Evolutionary conservation across 2,113 vertebrate species (phyloP).

Genomic region (Miniopterus natalensis): DNA sequence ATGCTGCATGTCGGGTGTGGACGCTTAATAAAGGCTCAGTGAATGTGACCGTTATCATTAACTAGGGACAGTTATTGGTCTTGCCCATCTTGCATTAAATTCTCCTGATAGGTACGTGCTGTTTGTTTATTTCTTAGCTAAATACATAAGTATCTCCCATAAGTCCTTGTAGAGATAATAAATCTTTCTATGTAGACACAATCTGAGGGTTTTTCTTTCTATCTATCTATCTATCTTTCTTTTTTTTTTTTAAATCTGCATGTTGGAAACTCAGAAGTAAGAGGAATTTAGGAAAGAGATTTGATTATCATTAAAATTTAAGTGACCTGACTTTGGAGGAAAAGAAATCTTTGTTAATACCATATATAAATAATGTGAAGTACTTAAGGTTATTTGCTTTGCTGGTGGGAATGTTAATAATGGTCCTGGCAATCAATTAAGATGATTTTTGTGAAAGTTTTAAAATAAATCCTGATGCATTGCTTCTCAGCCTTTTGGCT

Average conservation of each 20-base stretch:
- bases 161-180: not conserved
- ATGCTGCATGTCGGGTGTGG: not conserved
- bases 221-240: not conserved
- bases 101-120: not conserved
- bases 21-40: not conserved
- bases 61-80: not conserved
- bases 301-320: conserved; percentile 50
- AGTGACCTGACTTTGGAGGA: not conserved
- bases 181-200: not conserved
- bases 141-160: not conserved
- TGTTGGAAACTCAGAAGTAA: conserved; percentile 24
- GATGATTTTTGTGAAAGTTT: conserved; percentile 41
- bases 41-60: not conserved
- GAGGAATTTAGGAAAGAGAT: conserved; percentile 13
- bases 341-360: not conserved
- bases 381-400: conserved; percentile 17
- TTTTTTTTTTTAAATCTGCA: not conserved
- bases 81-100: conserved; percentile 25
- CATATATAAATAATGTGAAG: not conserved
- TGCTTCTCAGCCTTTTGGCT: too few relatives aligned
- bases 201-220: not conserved
- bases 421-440: not conserved
- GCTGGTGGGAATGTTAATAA: not conserved
- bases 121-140: not conserved
- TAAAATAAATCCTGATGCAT: not conserved